Percentiles rank a stretch among this genome's conserved stretches.
These are phyloP conservation scores for Crypturellus tataupa DNA, from an alignment of 2,797 vertebrate genomes.

Conservation along the genomic window DNA sequence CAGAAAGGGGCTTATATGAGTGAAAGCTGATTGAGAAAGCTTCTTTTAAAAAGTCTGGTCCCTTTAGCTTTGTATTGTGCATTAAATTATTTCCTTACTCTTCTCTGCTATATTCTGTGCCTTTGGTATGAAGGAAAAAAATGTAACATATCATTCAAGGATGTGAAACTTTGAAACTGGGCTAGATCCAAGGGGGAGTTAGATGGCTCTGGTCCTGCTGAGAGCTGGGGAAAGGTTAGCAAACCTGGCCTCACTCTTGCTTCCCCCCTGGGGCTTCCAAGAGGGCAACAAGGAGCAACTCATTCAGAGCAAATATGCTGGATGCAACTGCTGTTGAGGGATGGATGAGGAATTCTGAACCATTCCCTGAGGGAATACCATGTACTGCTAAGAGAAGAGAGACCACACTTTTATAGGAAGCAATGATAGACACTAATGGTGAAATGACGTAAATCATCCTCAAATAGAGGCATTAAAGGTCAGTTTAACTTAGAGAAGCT, in stretches of 20 bases:
- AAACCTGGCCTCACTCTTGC: not conserved
- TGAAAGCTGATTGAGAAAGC: slow-evolving; percentile 51
- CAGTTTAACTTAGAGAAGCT: slow-evolving; percentile 8
- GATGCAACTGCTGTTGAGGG: not conserved
- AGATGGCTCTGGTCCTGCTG: not conserved
- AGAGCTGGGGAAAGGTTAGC: not conserved
- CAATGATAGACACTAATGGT: not conserved
- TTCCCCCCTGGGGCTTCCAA: not conserved
- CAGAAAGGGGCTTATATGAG: slow-evolving; percentile 36
- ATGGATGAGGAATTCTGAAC: not conserved
- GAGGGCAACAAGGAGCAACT: not conserved
- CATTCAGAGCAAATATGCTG: not conserved
- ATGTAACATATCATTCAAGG: not conserved
- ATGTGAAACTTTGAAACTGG: not conserved
- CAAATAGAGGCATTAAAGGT: slow-evolving; percentile 33
- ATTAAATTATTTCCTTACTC: slow-evolving; percentile 33
- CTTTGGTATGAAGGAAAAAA: not conserved
- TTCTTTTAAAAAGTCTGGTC: not conserved
- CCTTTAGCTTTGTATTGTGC: slow-evolving; percentile 29
- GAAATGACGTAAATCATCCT: slow-evolving; percentile 56
- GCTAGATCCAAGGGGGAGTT: not conserved
- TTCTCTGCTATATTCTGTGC: not conserved
- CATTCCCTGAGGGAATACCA: not conserved
- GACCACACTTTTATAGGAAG: slow-evolving; percentile 31
- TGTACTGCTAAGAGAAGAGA: not conserved